Evolutionary conservation across 2,797 vertebrate species (phyloP).

Genomic region (Xiphophorus birchmanni): DNA sequence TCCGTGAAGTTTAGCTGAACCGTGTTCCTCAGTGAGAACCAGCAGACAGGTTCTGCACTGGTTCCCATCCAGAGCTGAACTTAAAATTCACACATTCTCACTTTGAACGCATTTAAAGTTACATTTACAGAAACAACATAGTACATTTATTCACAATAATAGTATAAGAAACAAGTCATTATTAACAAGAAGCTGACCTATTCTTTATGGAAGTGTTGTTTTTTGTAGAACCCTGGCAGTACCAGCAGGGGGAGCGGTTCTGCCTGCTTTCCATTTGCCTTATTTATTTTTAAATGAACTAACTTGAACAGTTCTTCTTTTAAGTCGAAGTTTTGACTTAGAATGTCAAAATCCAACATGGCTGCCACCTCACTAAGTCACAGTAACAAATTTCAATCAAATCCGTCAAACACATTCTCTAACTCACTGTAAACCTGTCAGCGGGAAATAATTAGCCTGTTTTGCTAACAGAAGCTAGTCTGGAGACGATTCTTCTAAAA

Average conservation of each 20-base stretch:
- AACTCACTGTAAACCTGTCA: neutral
- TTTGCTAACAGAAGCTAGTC: neutral
- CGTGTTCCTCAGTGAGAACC: neutral
- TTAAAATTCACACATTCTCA: neutral
- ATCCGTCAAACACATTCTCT: neutral
- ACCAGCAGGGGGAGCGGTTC: neutral
- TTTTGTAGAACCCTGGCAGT: neutral
- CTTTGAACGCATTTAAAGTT: neutral
- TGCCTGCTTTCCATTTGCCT: neutral
- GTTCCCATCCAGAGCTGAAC: neutral
- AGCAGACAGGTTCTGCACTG: neutral
- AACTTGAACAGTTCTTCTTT: neutral
- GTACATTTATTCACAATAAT: neutral
- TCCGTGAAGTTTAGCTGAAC: neutral
- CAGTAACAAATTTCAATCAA: neutral
- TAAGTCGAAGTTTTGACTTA: neutral
- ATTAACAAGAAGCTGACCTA: neutral
- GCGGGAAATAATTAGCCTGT: neutral
- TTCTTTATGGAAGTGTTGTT: neutral
- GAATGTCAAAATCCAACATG: neutral
- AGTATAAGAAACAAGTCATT: neutral
- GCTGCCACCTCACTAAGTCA: neutral
- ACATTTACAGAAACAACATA: neutral
- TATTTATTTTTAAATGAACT: neutral
- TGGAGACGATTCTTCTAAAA: neutral